phyloP scores from a whole-genome alignment of 2,888 invertebrate species.

The Gasteruption jaculator region DNA sequence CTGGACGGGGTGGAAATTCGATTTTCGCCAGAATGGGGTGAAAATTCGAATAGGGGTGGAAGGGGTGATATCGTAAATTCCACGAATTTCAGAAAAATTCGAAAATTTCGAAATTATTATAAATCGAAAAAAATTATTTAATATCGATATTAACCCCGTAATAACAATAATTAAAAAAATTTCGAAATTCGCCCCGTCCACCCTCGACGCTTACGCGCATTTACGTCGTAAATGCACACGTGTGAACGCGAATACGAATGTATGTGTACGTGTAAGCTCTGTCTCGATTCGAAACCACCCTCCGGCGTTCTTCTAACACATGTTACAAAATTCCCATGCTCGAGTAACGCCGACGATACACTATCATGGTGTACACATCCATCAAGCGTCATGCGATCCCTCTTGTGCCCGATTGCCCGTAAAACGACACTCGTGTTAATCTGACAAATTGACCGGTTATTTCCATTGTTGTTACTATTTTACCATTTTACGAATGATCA shows the following conservation, averaged over 20 bases:
- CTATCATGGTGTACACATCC: constrained; percentile 6
- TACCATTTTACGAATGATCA: too few relatives aligned
- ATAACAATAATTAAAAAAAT: too few relatives aligned
- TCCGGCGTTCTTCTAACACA: constrained; percentile 29
- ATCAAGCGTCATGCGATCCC: constrained; percentile 14
- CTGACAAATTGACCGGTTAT: neutral
- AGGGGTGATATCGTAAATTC: too few relatives aligned
- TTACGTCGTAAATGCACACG: constrained; percentile 6
- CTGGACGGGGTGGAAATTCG: too few relatives aligned
- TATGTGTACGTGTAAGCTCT: too few relatives aligned
- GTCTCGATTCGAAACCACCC: constrained; percentile 13
- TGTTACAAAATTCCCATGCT: constrained; percentile 45
- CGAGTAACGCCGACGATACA: constrained; percentile 22
- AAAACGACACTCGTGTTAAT: constrained; percentile 14
- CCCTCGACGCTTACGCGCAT: constrained; percentile 24
- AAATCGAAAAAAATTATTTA: too few relatives aligned
- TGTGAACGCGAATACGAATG: constrained; percentile 3
- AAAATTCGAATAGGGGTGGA: too few relatives aligned
- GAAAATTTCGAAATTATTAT: too few relatives aligned
- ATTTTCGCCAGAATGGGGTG: too few relatives aligned
- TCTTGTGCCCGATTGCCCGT: constrained; percentile 26
- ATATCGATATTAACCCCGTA: too few relatives aligned
- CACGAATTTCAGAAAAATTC: too few relatives aligned
- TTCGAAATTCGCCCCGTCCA: too few relatives aligned
- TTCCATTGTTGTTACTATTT: neutral